Base-by-base conservation (phyloP, 1,140 invertebrate species). In the Lycorma delicatula region DNA sequence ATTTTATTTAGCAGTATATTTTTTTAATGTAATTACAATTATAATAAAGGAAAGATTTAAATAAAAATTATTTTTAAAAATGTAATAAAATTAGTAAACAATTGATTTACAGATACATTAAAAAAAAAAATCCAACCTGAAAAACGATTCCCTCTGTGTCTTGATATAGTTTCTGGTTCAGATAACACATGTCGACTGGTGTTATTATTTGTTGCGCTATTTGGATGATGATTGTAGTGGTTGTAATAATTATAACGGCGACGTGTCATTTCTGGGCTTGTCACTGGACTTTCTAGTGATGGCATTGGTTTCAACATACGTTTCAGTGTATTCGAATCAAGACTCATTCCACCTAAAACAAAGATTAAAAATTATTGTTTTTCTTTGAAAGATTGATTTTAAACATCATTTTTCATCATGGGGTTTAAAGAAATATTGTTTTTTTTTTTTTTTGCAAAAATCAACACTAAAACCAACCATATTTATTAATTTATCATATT, bases 231-330 rank as follows among this genome's bases (percentile, higher is more conserved):
- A 62, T 78, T 75, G 65, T 79, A 75, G 54, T 77, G 74, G 61
- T 75, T 75, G 60, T 81, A 79, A 60, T 78, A 76, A 59, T 73
- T 77, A 54, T 76, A 75, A 18, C 87, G 76, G 22, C 88, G 80
- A 18, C 87, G 78, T 0, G 86, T 84, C 83, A 90, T 88, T 76
- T 93, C 90, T 7, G 89, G 89, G 54, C 89, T 91, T 12, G 89
- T 91, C 9, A 89, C 88, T 3, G 89, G 88, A 68, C 87, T 90
- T 66, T 91, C 88, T 54, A 84, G 82, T 64, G 85, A 87, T 22
- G 89, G 85, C 79, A 97, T 88, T 22, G 92, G 92, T 66, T 95
- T 94, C 60, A 97, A 75, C 88, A 97, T 93, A 44, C 89, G 80
- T 70, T 96, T 95, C 60, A 97, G 75, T 1, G 91, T 94, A 70